Conservation (phyloP, 2,113 vertebrate species). For the Sprattus sprattus region DNA sequence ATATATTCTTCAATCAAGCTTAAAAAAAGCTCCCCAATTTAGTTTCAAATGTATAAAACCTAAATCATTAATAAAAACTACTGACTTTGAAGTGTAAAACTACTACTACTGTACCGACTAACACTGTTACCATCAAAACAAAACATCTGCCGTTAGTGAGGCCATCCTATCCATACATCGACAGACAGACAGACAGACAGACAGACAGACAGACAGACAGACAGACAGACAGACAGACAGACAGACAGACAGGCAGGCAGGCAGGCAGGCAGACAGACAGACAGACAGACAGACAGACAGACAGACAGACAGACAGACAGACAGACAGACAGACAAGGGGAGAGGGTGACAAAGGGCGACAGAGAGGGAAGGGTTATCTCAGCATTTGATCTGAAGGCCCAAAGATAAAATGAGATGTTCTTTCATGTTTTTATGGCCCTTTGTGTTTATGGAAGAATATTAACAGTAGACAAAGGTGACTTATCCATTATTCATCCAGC, state of each 20-base stretch:
- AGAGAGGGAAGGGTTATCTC: constrained; percentile 67
- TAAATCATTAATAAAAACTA: background rate
- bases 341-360: background rate
- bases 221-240: background rate
- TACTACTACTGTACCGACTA: background rate
- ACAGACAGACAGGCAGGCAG: too few relatives aligned
- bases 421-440: constrained; percentile 81
- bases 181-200: background rate
- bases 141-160: background rate
- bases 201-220: background rate
- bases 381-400: constrained; percentile 82
- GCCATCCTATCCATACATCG: constrained; percentile 6
- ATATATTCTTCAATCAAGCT: background rate
- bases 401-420: constrained; percentile 85
- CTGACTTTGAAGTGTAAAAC: background rate
- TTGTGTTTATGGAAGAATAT: constrained; percentile 95
- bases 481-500: constrained; percentile 94
- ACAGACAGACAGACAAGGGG: background rate
- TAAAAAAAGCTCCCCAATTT: background rate
- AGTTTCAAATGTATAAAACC: background rate
- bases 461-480: constrained; percentile 95
- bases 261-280: too few relatives aligned
- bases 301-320: background rate
- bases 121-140: background rate
- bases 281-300: background rate